These are phyloP conservation scores for Pelmatolapia mariae DNA, from an alignment of 2,113 vertebrate genomes.

Conservation along the genomic window DNA sequence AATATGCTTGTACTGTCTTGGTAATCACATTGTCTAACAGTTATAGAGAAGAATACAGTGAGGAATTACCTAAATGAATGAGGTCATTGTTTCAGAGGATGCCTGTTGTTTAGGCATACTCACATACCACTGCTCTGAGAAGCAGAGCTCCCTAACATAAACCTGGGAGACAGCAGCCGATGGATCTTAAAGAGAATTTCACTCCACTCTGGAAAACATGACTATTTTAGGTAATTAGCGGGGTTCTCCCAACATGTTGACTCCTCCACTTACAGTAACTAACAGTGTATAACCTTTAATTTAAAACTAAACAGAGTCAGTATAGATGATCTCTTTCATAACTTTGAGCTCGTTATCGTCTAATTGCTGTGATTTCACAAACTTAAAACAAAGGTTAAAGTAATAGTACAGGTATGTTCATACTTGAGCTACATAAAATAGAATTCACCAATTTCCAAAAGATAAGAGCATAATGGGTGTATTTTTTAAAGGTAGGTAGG, in stretches of 20 bases:
- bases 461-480: background rate
- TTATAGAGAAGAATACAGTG: background rate
- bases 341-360: background rate
- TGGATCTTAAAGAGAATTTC: slow-evolving; percentile 32
- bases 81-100: slow-evolving; percentile 11
- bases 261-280: background rate
- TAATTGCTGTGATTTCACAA: background rate
- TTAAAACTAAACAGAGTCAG: slow-evolving; percentile 6
- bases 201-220: slow-evolving; percentile 50
- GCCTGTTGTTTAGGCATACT: slow-evolving; percentile 25
- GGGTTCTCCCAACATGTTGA: slow-evolving; percentile 11
- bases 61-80: background rate
- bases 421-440: background rate
- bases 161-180: slow-evolving; percentile 56
- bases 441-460: background rate
- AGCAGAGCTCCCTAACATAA: slow-evolving; percentile 47
- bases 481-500: background rate
- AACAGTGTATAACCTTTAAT: background rate
- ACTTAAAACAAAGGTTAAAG: background rate
- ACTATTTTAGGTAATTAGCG: slow-evolving; percentile 74
- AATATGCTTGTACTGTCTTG: background rate
- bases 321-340: background rate
- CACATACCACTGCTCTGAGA: slow-evolving; percentile 18
- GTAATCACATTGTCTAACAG: background rate
- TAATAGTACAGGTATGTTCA: background rate